Evolutionary conservation across 2,113 vertebrate species (phyloP).

Genomic region (Sorex araneus): DNA sequence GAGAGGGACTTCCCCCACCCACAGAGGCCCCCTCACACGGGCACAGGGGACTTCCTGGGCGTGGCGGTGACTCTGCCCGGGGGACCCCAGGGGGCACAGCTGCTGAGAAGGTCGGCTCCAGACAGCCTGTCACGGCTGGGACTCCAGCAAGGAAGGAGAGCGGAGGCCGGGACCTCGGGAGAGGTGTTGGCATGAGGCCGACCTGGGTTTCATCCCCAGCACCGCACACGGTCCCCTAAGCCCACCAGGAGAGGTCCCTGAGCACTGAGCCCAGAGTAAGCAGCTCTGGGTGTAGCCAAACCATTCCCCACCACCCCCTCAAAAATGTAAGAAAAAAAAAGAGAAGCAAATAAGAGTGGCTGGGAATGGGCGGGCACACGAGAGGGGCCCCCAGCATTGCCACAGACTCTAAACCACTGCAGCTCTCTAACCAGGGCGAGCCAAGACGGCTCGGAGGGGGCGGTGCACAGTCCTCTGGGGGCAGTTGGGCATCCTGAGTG

Average conservation of each 20-base stretch:
- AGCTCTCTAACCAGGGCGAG: not conserved
- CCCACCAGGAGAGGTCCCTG: not conserved
- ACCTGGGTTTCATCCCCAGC: not conserved
- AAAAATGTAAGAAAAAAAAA: too few species aligned
- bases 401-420: not conserved
- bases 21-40: accelerated
- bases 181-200: too few species aligned
- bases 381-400: not conserved
- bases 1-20: not conserved
- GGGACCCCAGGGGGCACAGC: not conserved
- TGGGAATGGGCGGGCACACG: too few species aligned
- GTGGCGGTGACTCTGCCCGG: accelerated
- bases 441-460: not conserved
- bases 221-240: too few species aligned
- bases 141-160: not conserved
- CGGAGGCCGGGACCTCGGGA: not conserved
- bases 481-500: not conserved
- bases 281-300: not conserved
- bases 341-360: too few species aligned
- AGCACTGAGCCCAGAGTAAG: not conserved
- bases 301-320: too few species aligned
- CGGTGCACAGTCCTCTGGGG: not conserved
- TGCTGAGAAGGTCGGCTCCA: not conserved
- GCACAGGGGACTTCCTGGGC: not conserved
- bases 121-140: not conserved